A percentile compares a stretch with the other conserved stretches of the same genome.
phyloP scores from a whole-genome alignment of 1,140 invertebrate species.

The Plutomurus gul region DNA sequence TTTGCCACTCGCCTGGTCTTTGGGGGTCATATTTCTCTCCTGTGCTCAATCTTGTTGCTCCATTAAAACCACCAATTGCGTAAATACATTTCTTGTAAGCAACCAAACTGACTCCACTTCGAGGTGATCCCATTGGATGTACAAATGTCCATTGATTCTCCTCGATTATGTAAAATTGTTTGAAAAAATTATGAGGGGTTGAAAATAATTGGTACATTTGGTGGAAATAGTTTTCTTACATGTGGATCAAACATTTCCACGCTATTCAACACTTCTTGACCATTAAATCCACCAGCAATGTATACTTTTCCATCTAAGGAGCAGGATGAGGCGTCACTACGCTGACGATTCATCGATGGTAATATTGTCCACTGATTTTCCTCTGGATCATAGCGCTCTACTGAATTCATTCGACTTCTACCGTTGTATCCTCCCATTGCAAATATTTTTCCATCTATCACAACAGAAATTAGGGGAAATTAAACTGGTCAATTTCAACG shows the following conservation, averaged over 20 bases:
- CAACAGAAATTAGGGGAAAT: slow-evolving; percentile 28
- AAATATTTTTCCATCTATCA: slow-evolving; percentile 58
- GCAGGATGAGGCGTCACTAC: slow-evolving; percentile 56
- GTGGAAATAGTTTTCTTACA: slow-evolving; percentile 50
- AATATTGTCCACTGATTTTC: slow-evolving; percentile 61
- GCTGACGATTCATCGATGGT: slow-evolving; percentile 55
- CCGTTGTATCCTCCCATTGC: slow-evolving; percentile 63
- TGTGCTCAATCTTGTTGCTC: slow-evolving; percentile 66
- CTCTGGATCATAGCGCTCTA: slow-evolving; percentile 58
- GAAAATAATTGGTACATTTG: too few species aligned
- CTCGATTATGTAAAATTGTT: slow-evolving; percentile 11
- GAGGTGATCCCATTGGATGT: slow-evolving; percentile 72
- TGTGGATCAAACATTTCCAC: slow-evolving; percentile 70
- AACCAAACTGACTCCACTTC: slow-evolving; percentile 77
- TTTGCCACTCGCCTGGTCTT: slow-evolving; percentile 64
- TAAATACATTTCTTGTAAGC: slow-evolving; percentile 71
- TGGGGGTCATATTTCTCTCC: slow-evolving; percentile 75
- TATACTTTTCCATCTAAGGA: slow-evolving; percentile 58
- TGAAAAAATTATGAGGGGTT: too few species aligned
- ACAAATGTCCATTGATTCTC: slow-evolving; percentile 73
- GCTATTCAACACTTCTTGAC: slow-evolving; percentile 67
- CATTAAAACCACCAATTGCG: slow-evolving; percentile 78
- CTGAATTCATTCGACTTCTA: slow-evolving; percentile 58
- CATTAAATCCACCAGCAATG: slow-evolving; percentile 73
- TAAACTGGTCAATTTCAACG: not conserved